These are phyloP conservation scores for Eupelmus urozonus DNA, from an alignment of 2,888 invertebrate species.

Conservation along the genomic window DNA sequence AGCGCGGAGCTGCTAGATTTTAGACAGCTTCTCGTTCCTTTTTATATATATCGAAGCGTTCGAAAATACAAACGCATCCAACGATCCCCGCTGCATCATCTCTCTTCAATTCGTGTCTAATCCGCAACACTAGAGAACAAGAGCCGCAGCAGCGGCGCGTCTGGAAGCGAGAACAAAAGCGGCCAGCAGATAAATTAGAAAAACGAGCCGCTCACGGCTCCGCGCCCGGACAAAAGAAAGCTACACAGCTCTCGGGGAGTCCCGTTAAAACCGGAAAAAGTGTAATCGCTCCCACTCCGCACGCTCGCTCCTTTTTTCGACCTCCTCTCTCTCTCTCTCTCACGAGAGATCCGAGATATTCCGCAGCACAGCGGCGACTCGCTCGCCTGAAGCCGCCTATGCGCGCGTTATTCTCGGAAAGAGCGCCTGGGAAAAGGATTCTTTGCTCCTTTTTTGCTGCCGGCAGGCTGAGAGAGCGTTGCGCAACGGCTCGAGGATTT, in stretches of 20 bases:
- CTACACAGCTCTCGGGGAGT: conserved; percentile 14
- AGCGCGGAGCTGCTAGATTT: too few species aligned
- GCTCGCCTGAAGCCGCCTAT: too few species aligned
- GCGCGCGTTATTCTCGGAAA: conserved; percentile 17
- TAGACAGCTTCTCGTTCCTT: too few species aligned
- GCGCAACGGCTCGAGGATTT: background rate
- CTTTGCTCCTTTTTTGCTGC: background rate
- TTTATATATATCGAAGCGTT: too few species aligned
- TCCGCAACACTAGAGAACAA: background rate
- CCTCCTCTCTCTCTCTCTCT: background rate
- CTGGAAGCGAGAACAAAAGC: conserved; percentile 16
- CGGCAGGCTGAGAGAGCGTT: background rate
- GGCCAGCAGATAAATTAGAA: conserved; percentile 12
- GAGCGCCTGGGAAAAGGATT: conserved; percentile 9
- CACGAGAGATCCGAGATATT: conserved; percentile 20
- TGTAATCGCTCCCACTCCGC: conserved; percentile 20
- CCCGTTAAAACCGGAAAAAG: conserved; percentile 47
- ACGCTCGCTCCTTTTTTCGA: background rate
- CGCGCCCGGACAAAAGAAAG: conserved; percentile 29
- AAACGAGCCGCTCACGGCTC: background rate
- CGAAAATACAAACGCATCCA: too few species aligned
- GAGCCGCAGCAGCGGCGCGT: too few species aligned
- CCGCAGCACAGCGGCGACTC: background rate
- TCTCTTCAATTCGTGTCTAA: background rate
- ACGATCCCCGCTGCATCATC: too few species aligned